These are phyloP conservation scores for Gephyroberyx darwinii DNA, from an alignment of 2,797 vertebrate species.

Conservation along the genomic window DNA sequence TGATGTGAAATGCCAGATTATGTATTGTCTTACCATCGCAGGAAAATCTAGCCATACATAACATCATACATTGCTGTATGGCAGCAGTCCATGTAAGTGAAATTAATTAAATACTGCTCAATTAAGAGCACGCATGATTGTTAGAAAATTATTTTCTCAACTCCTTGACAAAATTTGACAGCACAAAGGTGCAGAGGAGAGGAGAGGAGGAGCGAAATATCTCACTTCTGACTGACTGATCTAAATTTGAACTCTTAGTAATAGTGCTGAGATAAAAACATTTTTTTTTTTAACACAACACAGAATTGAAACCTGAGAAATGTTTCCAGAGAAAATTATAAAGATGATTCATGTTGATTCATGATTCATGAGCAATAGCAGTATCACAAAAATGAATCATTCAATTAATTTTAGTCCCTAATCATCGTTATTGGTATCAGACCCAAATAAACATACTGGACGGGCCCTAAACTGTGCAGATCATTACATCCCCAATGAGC, in stretches of 20 bases:
- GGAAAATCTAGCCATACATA: not conserved
- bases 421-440: conserved; percentile 41
- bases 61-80: not conserved
- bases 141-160: too few species aligned
- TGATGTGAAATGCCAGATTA: too few species aligned
- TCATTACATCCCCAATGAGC: conserved; percentile 62
- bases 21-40: too few species aligned
- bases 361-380: conserved; percentile 23
- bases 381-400: conserved; percentile 35
- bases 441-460: conserved; percentile 40
- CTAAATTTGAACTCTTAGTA: too few species aligned
- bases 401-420: conserved; percentile 18
- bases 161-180: too few species aligned
- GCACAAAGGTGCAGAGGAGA: too few species aligned
- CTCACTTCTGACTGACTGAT: too few species aligned
- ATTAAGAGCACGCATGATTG: too few species aligned
- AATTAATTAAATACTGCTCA: too few species aligned
- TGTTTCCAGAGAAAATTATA: not conserved
- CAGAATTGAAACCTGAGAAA: not conserved
- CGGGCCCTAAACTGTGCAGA: conserved; percentile 47
- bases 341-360: conserved; percentile 5
- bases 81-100: not conserved
- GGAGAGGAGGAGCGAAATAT: too few species aligned
- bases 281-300: too few species aligned
- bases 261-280: too few species aligned